Conservation (phyloP, 2,113 vertebrate species). For the Xerus inauris region DNA sequence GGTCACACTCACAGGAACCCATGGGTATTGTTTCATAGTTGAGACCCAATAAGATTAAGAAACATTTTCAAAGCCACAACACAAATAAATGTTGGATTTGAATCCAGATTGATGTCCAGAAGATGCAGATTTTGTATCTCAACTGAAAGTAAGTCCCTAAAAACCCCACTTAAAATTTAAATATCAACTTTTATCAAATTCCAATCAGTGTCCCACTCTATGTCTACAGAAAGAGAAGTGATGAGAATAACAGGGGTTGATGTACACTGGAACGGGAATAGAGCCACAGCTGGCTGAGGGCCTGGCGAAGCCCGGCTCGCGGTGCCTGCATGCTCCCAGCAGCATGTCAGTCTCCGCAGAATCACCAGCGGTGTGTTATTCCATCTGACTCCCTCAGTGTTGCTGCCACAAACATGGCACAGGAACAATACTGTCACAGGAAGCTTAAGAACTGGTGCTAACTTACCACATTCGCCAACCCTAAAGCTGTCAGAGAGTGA, state of each 20-base stretch:
- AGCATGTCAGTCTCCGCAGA: neutral
- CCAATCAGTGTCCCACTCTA: neutral
- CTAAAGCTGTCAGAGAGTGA: conserved; percentile 90
- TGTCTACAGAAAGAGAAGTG: neutral
- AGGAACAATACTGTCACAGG: conserved; percentile 8
- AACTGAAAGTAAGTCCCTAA: conserved; percentile 7
- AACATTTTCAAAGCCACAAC: neutral
- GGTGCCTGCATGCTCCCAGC: neutral
- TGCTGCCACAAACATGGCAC: conserved; percentile 26
- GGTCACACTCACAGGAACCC: neutral
- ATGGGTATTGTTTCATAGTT: neutral
- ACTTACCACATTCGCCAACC: conserved; percentile 94
- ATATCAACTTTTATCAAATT: conserved; percentile 13
- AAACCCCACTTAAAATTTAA: conserved; percentile 39
- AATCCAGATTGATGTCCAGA: neutral
- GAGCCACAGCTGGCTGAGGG: neutral
- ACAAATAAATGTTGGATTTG: neutral
- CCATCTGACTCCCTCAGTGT: neutral
- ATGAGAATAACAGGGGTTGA: neutral
- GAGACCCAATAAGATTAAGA: conserved; percentile 18
- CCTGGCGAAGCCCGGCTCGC: neutral
- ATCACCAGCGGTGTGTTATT: neutral
- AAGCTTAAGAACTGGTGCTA: conserved; percentile 52
- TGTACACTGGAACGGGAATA: conserved; percentile 1
- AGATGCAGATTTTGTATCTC: conserved; percentile 1